A percentile compares a stretch with the other conserved stretches of the same genome.
These are phyloP conservation scores for Engraulis encrasicolus DNA, from an alignment of 2,113 vertebrate genomes.

Conservation along the genomic window DNA sequence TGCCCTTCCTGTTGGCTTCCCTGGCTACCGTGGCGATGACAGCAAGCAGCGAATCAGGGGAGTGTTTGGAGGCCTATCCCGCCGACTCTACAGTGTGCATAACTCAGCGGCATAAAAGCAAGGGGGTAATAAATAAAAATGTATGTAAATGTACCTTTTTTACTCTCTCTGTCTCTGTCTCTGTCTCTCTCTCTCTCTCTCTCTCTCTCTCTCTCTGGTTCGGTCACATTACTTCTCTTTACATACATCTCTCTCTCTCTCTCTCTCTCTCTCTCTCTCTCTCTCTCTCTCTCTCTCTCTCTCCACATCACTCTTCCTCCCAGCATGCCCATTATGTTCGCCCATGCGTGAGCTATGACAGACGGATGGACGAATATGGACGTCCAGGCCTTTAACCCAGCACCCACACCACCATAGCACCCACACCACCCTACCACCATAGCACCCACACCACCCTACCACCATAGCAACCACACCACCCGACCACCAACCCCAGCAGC, in stretches of 20 bases:
- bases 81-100: neutral
- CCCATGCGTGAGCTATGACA: conserved; percentile 37
- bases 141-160: neutral
- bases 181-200: neutral
- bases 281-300: neutral
- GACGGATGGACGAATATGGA: conserved; percentile 22
- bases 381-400: neutral
- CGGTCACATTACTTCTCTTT: too few species aligned
- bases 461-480: neutral
- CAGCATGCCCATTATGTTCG: neutral
- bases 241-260: neutral
- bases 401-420: neutral
- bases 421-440: neutral
- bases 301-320: neutral
- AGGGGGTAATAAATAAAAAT: neutral
- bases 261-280: neutral
- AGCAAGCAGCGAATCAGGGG: neutral
- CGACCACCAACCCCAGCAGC: neutral
- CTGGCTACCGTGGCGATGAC: neutral
- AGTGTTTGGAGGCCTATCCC: neutral
- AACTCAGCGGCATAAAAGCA: neutral
- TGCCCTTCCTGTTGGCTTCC: neutral
- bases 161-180: neutral
- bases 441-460: neutral
- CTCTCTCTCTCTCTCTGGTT: neutral